Percentiles rank a stretch among this genome's conserved stretches.
Evolutionary conservation across 1,140 invertebrate genomes (phyloP).

Genomic region (Oedothorax gibbosus): DNA sequence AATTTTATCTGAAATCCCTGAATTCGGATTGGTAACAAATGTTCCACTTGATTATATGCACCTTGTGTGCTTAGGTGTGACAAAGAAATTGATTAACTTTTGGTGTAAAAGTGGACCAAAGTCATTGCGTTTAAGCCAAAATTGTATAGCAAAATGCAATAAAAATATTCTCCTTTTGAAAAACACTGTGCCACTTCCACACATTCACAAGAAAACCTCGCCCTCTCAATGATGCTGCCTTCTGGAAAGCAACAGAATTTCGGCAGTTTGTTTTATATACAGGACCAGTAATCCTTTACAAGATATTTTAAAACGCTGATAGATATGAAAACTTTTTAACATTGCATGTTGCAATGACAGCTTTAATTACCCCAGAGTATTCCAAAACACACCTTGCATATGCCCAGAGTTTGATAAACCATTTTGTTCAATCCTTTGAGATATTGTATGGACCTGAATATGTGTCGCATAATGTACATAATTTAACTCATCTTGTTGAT

Average conservation of each 20-base stretch:
- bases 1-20: constrained; percentile 63
- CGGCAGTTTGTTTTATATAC: constrained; percentile 11
- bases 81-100: constrained; percentile 10
- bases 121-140: neutral
- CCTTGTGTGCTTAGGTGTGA: constrained; percentile 1
- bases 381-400: neutral
- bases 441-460: neutral
- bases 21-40: constrained; percentile 1
- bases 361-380: neutral
- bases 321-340: neutral
- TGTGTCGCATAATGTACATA: constrained; percentile 7
- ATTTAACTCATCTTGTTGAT: constrained; percentile 1
- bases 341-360: neutral
- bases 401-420: neutral
- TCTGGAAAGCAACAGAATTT: constrained; percentile 32
- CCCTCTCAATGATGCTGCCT: neutral
- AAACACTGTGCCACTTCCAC: neutral
- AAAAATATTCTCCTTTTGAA: neutral
- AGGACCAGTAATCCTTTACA: neutral
- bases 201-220: neutral
- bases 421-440: neutral
- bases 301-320: neutral
- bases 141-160: neutral
- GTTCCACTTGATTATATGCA: constrained; percentile 18
- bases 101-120: neutral